Conservation (phyloP, 2,113 vertebrate genomes). For the Burhinus oedicnemus region DNA sequence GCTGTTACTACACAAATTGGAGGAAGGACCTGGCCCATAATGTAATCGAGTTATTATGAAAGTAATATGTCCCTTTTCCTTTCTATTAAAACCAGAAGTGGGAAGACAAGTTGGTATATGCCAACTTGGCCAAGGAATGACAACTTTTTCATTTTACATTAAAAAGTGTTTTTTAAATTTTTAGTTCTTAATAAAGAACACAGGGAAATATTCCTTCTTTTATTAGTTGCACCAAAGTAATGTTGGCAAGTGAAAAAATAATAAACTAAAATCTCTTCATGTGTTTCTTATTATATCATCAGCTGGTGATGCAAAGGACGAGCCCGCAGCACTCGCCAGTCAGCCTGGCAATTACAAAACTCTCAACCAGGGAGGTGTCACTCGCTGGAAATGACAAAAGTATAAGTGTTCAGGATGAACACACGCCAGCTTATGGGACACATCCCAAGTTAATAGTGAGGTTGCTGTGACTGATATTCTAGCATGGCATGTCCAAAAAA, state of each 20-base stretch:
- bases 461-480: background rate
- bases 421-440: background rate
- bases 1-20: background rate
- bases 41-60: constrained; percentile 38
- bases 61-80: constrained; percentile 46
- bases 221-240: constrained; percentile 68
- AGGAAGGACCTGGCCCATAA: background rate
- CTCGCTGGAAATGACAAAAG: background rate
- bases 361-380: background rate
- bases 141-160: constrained; percentile 54
- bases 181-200: constrained; percentile 63
- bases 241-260: constrained; percentile 71
- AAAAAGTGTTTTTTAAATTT: constrained; percentile 27
- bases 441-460: background rate
- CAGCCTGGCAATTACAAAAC: background rate
- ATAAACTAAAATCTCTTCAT: constrained; percentile 63
- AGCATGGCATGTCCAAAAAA: background rate
- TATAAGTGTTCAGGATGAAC: background rate
- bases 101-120: constrained; percentile 7
- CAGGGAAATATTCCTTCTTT: constrained; percentile 65
- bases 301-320: constrained; percentile 50
- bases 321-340: background rate
- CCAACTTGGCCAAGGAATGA: constrained; percentile 47
- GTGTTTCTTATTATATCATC: constrained; percentile 69
- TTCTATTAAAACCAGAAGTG: constrained; percentile 61